Evolutionary conservation across 2,888 invertebrate genomes (phyloP).

Genomic region (Drosophila longiperda): DNA sequence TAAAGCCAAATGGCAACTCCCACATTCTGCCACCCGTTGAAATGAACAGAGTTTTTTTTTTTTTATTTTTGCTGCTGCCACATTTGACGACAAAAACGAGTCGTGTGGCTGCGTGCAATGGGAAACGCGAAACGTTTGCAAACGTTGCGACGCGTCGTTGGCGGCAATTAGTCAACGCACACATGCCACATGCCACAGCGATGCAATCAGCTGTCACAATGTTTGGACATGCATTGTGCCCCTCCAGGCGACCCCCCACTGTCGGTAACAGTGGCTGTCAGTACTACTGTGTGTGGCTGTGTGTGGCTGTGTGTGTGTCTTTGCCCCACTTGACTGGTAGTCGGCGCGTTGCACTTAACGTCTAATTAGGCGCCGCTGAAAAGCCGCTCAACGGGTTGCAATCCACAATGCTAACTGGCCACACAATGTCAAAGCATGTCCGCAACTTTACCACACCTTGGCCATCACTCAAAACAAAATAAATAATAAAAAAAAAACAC

Average conservation of each 20-base stretch:
- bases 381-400: constrained; percentile 70
- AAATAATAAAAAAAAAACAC: constrained; percentile 11
- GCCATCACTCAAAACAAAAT: constrained; percentile 68
- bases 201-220: constrained; percentile 75
- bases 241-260: constrained; percentile 9
- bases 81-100: neutral
- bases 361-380: constrained; percentile 75
- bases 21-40: constrained; percentile 20
- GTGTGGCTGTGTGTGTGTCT: constrained; percentile 6
- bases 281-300: neutral
- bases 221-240: constrained; percentile 51
- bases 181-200: constrained; percentile 32
- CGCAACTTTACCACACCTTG: constrained; percentile 71
- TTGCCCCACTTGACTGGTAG: constrained; percentile 50
- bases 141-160: constrained; percentile 44
- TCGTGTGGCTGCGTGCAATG: constrained; percentile 26
- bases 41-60: constrained; percentile 36
- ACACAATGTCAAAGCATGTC: constrained; percentile 69
- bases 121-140: constrained; percentile 22
- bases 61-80: constrained; percentile 1
- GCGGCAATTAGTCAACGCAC: constrained; percentile 54
- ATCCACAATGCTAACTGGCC: constrained; percentile 22
- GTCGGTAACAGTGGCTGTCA: constrained; percentile 12
- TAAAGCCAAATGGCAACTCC: constrained; percentile 25
- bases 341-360: constrained; percentile 64